phyloP scores from a whole-genome alignment of 2,797 vertebrate genomes.

The Dipus sagitta region DNA sequence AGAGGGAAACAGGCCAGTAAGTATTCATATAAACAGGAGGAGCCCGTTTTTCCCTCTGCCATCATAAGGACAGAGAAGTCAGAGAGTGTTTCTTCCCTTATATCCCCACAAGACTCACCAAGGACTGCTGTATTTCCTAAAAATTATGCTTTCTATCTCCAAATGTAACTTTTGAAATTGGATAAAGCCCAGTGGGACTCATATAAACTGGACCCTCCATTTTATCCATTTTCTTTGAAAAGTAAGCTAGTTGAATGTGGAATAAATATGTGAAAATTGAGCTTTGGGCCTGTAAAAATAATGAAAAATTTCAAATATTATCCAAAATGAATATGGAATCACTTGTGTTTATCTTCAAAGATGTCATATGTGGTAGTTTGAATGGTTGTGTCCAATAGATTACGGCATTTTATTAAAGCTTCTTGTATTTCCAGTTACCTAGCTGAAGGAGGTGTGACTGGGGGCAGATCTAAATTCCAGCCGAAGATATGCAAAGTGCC shows the following conservation, averaged over 20 bases:
- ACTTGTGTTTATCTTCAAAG: constrained; percentile 55
- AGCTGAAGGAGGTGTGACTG: no score
- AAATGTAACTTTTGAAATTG: neutral
- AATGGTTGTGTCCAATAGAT: no score
- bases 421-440: no score
- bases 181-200: constrained; percentile 19
- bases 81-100: constrained; percentile 9
- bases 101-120: neutral
- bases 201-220: neutral
- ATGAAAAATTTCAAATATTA: constrained; percentile 51
- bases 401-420: no score
- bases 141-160: constrained; percentile 26
- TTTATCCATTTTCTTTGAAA: constrained; percentile 60
- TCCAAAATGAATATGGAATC: constrained; percentile 5
- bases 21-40: neutral
- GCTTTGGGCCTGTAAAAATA: constrained; percentile 55
- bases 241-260: constrained; percentile 13
- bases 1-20: neutral
- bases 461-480: no score
- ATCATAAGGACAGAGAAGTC: neutral
- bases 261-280: constrained; percentile 1
- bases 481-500: no score
- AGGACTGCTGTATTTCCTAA: neutral
- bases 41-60: neutral
- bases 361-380: neutral